Evolutionary conservation across 2,797 vertebrate genomes (phyloP).

Genomic region (Hydrolagus colliei): DNA sequence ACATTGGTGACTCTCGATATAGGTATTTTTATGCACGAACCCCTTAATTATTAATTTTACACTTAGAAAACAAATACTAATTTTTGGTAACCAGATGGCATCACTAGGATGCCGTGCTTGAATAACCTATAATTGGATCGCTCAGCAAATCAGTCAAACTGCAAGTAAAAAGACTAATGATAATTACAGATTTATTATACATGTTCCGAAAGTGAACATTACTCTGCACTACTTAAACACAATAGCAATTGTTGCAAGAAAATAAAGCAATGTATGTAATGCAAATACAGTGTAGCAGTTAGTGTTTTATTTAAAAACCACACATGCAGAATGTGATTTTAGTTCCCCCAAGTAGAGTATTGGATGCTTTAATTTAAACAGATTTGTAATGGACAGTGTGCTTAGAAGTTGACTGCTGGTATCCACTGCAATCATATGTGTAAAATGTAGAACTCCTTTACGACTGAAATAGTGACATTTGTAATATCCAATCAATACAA

Average conservation of each 20-base stretch:
- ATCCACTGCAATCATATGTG: background rate
- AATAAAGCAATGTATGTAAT: slow-evolving; percentile 5
- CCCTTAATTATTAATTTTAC: background rate
- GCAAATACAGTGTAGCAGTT: background rate
- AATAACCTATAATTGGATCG: background rate
- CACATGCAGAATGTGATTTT: background rate
- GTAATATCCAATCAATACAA: background rate
- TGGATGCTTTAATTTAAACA: background rate
- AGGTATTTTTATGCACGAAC: background rate
- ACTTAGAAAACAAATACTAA: slow-evolving; percentile 5
- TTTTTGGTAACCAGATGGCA: background rate
- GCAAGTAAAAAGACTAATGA: background rate
- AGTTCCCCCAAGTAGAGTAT: background rate
- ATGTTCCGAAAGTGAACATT: background rate
- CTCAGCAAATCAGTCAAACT: slow-evolving; percentile 2
- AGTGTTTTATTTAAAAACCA: background rate
- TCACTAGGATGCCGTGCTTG: background rate
- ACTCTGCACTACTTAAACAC: slow-evolving; percentile 14
- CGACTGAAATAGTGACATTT: background rate
- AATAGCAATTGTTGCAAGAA: background rate
- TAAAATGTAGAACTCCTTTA: background rate
- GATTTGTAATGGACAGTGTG: background rate
- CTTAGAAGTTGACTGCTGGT: background rate
- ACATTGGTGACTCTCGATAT: background rate
- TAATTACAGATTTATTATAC: slow-evolving; percentile 11